Evolutionary conservation across 2,113 vertebrate species (phyloP), one percentile per base, ranked within the genome.

Genomic region (Petrocephalus microphthalmus): DNA sequence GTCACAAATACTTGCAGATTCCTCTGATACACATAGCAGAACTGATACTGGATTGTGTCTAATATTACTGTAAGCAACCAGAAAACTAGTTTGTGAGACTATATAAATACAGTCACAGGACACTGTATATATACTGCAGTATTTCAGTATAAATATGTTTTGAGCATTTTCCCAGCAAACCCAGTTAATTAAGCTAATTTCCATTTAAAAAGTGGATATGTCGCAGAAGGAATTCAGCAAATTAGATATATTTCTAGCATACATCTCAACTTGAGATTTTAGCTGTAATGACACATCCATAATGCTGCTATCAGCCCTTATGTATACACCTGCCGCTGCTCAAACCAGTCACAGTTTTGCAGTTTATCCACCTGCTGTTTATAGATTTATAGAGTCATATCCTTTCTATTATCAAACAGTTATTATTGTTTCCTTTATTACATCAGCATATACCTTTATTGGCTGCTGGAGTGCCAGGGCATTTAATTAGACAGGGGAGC

Each of bases 301-400:
- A 47, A 83, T 42, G 81, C 15, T 13, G 19, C 19, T 49, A 5
- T n/a, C 3, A 3, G 22, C 81, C 22, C 81, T 83, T 8, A 49
- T 11, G 10, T 3, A 20, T 19, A 49, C 20, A n/a, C 45, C 33
- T 49, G 42, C 45, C n/a, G 13, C 45, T n/a, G 45, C 19, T n/a
- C 19, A 1, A n/a, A 49, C 74, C 22, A 49, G n/a, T 45, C 81
- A 49, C 45, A 49, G 20, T 83, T 49, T 49, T 83, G 71, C 90
- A 88, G 93, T 93, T 94, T 93, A 92, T 94, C 94, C 88, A 94
- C 95, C 94, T 94, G 93, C 87, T 86, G 78, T 91, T 89, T 94
- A 95, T 95, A 94, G 95, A 94, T 95, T 90, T 92, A 91, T 52
- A 86, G 91, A 93, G 93, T 93, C 93, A 94, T 93, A 93, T 91